Base-by-base conservation (phyloP, 2,113 vertebrate species). In the Ageneiosus marmoratus region DNA sequence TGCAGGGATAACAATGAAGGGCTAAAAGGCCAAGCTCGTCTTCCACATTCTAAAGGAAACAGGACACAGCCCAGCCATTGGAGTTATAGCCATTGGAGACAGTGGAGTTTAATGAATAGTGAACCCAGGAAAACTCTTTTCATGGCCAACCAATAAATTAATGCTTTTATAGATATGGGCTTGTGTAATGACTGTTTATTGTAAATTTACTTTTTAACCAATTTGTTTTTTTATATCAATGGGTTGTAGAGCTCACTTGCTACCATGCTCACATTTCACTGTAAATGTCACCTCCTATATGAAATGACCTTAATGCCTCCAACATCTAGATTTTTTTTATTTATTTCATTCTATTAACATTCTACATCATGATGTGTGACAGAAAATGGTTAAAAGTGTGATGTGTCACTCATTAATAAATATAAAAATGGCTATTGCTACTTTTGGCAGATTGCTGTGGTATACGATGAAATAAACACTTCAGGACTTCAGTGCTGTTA, bases 11-110 rank as follows among this genome's bases (percentile, higher is more conserved):
- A 76, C 73, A 76, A 55, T 76, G 20, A 76, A 55, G 50, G 18
- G 18, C 73, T 76, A 1, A 76, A 55, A 55, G 73, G 73, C 73
- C 50, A 76, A 22, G 50, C 20, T 55, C 50, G 53, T 53, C 50
- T 22, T 34, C 22, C 73, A 75, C 27, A 34, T 75, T 76, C 29
- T 76, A 76, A 22, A 76, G 73, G 50, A 76, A 76, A 55, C 73
- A 76, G 73, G 73, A 76, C 50, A 7, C 73, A 24, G 50, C 8
- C 18, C 10, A 55, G 18, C 29, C 20, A 24, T 55, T 34, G 1
- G 73, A 55, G 50, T n/a, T n/a, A n/a, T n/a, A 55, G 18, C 29
- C 20, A 24, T 55, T 34, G 1, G 73, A 55, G 50, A 55, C 1
- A 22, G 73, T 13, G 20, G 20, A 76, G 73, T 55, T 44, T 74